phyloP scores from a whole-genome alignment of 64 coral and sea anemone genomes.

The Pachyseris speciosa region DNA sequence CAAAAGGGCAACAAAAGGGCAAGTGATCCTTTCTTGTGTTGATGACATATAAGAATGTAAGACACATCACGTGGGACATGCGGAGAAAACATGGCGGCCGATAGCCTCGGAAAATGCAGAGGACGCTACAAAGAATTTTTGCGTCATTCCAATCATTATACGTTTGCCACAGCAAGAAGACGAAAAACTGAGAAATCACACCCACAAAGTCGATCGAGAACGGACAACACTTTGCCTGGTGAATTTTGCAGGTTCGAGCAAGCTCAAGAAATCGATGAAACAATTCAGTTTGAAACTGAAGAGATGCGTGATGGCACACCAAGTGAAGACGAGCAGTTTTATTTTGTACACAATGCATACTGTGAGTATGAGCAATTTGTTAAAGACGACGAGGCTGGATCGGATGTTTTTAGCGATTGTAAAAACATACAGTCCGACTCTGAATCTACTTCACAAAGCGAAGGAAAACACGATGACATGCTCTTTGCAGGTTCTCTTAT shows the following conservation, averaged over 20 bases:
- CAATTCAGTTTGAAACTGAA: background rate
- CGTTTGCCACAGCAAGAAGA: background rate
- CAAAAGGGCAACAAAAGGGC: no score
- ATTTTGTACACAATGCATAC: no score
- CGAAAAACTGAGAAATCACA: background rate
- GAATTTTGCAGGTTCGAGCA: conserved; percentile 6
- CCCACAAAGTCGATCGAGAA: background rate
- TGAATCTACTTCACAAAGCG: background rate
- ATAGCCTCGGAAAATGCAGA: background rate
- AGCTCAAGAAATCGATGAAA: background rate
- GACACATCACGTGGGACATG: background rate
- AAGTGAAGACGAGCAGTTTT: conserved; percentile 43
- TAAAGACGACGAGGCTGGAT: background rate
- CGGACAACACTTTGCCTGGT: background rate
- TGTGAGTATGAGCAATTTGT: background rate
- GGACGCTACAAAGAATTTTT: background rate
- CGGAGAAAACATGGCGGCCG: background rate
- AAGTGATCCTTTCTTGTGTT: background rate
- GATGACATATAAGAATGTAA: background rate
- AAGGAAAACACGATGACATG: background rate
- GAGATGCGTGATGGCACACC: background rate
- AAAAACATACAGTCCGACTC: background rate
- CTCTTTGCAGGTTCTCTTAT: conserved; percentile 24
- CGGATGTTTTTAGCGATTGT: conserved; percentile 12
- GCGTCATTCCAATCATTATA: conserved; percentile 10